Evolutionary conservation across 2,888 invertebrate species (phyloP), one percentile per base, ranked within the genome.

Genomic region (Hypena proboscidalis): DNA sequence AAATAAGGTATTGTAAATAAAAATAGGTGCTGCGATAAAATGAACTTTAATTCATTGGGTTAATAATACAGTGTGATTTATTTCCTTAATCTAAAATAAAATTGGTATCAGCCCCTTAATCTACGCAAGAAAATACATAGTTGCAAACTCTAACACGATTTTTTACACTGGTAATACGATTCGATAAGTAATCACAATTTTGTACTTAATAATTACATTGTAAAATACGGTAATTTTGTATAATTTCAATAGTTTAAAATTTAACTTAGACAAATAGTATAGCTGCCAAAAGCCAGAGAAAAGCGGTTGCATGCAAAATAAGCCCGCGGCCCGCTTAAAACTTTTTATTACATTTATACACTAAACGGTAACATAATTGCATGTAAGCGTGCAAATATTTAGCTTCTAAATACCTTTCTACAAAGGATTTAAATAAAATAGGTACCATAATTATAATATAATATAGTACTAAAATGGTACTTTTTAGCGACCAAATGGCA

Each of bases 101-200:
- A 74, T 74, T 88, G 89, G 89, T 89, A 86, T 86, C 82, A 85
- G 85, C 83, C 80, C 66, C 80, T 76, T 74, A 54, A 42, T 59
- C 62, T 75, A 72, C 64, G 42, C 57, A 50, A 64, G 58, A 58
- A 57, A 65, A 71, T 60, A 63, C 58, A 61, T 55, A 67, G 67
- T 66, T 74, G 63, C 66, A 72, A 74, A 63, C 68, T 64, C 67
- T 68, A 70, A 69, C 67, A 73, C 56, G 37, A 58, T 52, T 64
- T 69, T 73, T 62, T 75, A 82, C 84, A 86, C 82, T 85, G 84
- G 85, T 83, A 77, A 67, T 68, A 65, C 55, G 48, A 65, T 59
- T 64, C 57, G 50, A 67, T 47, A 67, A 77, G 81, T 85, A 67
- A 75, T 74, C 70, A 75, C 70, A 66, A 67, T 65, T 81, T 78